These are phyloP conservation scores for Chloropsis cyanopogon DNA, from an alignment of 2,113 vertebrate genomes.

Conservation along the genomic window DNA sequence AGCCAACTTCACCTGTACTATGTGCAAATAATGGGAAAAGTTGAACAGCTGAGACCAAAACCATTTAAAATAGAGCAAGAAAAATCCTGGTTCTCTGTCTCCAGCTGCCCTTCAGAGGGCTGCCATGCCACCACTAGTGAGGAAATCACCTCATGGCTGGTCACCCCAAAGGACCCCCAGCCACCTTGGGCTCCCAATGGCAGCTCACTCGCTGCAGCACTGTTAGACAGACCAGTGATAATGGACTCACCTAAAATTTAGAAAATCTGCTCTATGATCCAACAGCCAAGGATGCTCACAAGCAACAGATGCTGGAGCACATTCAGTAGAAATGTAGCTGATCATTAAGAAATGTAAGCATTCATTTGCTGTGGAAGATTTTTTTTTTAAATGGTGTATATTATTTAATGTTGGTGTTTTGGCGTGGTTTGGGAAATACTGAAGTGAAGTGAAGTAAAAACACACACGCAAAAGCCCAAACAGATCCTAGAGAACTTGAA, in stretches of 20 bases:
- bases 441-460: neutral
- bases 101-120: neutral
- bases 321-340: neutral
- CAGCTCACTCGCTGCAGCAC: neutral
- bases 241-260: neutral
- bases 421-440: neutral
- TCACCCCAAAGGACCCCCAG: neutral
- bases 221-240: neutral
- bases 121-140: neutral
- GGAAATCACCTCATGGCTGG: neutral
- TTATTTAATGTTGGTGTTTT: neutral
- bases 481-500: neutral
- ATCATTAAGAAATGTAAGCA: neutral
- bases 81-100: neutral
- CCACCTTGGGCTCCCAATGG: neutral
- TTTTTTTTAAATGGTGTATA: neutral
- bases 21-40: neutral
- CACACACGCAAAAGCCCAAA: neutral
- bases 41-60: neutral
- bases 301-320: neutral
- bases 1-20: neutral
- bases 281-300: neutral
- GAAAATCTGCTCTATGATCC: neutral
- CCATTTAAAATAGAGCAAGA: neutral
- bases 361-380: neutral